A percentile compares a stretch with the other conserved stretches of the same genome.
Conservation (phyloP, 2,113 vertebrate genomes). For the Syngnathus typhle region DNA sequence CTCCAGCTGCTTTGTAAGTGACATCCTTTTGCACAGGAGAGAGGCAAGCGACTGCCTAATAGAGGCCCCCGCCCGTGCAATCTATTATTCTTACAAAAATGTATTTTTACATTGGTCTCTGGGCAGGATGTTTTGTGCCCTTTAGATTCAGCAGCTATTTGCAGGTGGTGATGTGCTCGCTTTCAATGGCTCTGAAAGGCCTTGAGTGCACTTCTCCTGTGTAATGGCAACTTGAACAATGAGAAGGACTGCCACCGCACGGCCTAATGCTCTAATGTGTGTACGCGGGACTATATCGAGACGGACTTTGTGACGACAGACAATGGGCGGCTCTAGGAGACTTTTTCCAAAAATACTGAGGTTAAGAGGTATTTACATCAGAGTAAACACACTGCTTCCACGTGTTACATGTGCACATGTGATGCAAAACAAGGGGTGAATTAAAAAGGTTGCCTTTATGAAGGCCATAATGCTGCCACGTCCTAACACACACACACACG, state of each 20-base stretch:
- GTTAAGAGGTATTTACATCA: constrained; percentile 7
- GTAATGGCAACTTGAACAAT: constrained; percentile 52
- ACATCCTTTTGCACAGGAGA: constrained; percentile 18
- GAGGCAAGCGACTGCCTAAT: constrained; percentile 13
- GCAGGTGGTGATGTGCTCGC: constrained; percentile 21
- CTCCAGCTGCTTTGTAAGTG: constrained; percentile 23
- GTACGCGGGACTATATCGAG: constrained; percentile 40
- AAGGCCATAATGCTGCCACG: too few relatives aligned
- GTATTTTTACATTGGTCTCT: constrained; percentile 38
- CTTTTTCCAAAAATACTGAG: not conserved
- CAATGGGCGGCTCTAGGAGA: constrained; percentile 13
- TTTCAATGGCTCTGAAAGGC: constrained; percentile 51
- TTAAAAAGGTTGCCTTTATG: not conserved
- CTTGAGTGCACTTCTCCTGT: constrained; percentile 53
- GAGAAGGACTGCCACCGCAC: constrained; percentile 40
- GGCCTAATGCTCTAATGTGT: constrained; percentile 47
- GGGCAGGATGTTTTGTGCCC: constrained; percentile 27
- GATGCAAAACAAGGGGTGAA: not conserved
- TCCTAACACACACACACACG: too few relatives aligned
- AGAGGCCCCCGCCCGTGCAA: constrained; percentile 16
- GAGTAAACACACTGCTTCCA: constrained; percentile 1
- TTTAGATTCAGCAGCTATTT: constrained; percentile 31
- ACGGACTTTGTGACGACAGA: constrained; percentile 15
- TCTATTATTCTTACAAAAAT: constrained; percentile 8
- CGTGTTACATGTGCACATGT: not conserved